Evolutionary conservation across 2,888 invertebrate genomes (phyloP), one percentile per base, ranked within the genome.

Genomic region (Rosalia funebris): DNA sequence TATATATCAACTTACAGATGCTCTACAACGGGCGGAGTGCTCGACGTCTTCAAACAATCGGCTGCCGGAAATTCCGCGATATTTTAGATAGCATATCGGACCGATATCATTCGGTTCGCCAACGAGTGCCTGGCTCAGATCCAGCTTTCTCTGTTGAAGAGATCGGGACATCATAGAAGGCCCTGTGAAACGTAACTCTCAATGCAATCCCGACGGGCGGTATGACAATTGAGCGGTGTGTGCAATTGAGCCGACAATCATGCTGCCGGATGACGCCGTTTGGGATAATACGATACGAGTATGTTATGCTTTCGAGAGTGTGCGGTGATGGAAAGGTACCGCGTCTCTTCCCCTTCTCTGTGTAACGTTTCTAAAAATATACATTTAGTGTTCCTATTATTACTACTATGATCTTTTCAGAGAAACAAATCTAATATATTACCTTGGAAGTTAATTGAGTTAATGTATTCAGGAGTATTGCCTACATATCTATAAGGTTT

Each of bases 171-270:
- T 57, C 57, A 42, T 15, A 57, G 50, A 15, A 57, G 16, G 50
- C 48, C 48, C 20, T 57, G 48, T 57, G 57, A 42, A 57, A 57
- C 44, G 50, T 50, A 50, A 57, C 44, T 50, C 57, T 50, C 50
- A 25, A 50, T 59, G 62, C 56, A 65, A 48, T 57, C 63, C 31
- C 60, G 39, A 46, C 41, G 62, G 68, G 60, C 48, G 65, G 65
- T 57, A 62, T 63, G 62, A 63, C 68, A 65, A 68, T 65, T 65
- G 65, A 68, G 65, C 57, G 57, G 32, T 60, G 60, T 63, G 63
- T 61, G 63, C 65, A 68, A 68, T 68, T 65, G 68, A 65, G 65
- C 68, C 31, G 58, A 54, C 57, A 64, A 65, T 67, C 67, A 20
- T 16, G n/a, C 16, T 25, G 50, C 36, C 42, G 42, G 57, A 42